Conservation (phyloP, 2,888 invertebrate species). For the Physocephala rufipes region DNA sequence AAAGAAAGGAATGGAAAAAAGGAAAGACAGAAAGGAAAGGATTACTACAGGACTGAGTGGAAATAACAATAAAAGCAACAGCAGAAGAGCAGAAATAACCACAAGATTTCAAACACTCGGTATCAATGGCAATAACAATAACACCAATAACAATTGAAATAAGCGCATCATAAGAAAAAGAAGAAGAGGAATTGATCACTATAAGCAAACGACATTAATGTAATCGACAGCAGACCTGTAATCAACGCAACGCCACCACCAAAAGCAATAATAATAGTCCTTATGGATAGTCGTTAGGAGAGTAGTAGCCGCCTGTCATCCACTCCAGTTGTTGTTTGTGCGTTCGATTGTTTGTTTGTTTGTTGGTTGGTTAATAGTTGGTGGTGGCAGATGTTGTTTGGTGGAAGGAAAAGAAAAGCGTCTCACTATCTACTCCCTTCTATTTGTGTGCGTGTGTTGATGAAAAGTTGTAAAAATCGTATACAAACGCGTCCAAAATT, state of each 20-base stretch:
- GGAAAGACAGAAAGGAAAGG: background rate
- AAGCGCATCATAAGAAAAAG: background rate
- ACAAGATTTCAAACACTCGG: conserved; percentile 3
- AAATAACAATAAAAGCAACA: background rate
- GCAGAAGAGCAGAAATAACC: background rate
- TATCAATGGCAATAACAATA: conserved; percentile 6
- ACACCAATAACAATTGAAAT: background rate
- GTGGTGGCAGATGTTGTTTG: background rate
- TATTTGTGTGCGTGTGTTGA: background rate
- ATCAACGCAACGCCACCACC: background rate
- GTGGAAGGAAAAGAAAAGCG: background rate
- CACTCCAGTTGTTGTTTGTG: background rate
- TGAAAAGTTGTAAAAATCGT: background rate
- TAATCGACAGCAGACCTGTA: background rate
- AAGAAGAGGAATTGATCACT: background rate
- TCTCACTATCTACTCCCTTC: background rate
- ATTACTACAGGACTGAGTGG: background rate
- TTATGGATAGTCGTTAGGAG: no score
- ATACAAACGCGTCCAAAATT: background rate
- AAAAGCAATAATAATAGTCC: background rate
- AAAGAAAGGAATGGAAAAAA: background rate
- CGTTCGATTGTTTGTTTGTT: background rate
- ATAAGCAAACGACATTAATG: background rate
- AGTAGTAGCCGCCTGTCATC: background rate
- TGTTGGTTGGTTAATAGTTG: conserved; percentile 1